phyloP scores from a whole-genome alignment of 2,888 invertebrate species.

The Subacronicta megacephala region DNA sequence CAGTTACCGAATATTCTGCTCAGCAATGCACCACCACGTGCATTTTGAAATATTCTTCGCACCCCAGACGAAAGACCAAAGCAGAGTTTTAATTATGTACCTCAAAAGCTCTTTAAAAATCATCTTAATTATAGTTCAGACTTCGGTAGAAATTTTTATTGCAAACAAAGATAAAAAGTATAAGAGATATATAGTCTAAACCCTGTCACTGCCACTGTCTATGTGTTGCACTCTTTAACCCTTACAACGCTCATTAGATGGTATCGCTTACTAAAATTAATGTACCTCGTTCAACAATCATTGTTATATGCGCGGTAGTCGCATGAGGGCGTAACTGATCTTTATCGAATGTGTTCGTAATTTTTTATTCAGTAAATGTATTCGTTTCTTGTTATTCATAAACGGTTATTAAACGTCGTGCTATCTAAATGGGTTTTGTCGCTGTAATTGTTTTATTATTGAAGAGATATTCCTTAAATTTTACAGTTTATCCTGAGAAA shows the following conservation, averaged over 20 bases:
- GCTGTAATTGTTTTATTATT: neutral
- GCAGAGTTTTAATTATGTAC: too few relatives aligned
- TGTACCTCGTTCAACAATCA: slow-evolving; percentile 48
- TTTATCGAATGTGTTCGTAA: slow-evolving; percentile 29
- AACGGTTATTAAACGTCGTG: neutral
- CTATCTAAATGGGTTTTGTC: neutral
- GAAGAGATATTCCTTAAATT: neutral
- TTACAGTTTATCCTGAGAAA: too few relatives aligned
- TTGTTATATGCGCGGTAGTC: slow-evolving; percentile 33
- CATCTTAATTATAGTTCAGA: too few relatives aligned
- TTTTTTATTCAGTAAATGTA: slow-evolving; percentile 26
- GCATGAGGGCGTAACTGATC: slow-evolving; percentile 45
- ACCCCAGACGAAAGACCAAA: too few relatives aligned
- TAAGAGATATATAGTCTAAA: neutral
- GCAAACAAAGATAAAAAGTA: neutral
- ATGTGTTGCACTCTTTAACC: slow-evolving; percentile 21
- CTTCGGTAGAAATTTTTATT: too few relatives aligned
- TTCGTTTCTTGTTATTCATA: slow-evolving; percentile 4
- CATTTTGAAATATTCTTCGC: too few relatives aligned
- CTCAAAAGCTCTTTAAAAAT: too few relatives aligned
- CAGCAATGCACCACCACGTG: too few relatives aligned
- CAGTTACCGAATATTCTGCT: too few relatives aligned
- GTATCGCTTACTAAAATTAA: slow-evolving; percentile 69
- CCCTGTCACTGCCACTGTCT: slow-evolving; percentile 32
- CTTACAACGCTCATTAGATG: slow-evolving; percentile 59